Base-by-base conservation (phyloP, 2,888 invertebrate species). In the Pollenia labialis region DNA sequence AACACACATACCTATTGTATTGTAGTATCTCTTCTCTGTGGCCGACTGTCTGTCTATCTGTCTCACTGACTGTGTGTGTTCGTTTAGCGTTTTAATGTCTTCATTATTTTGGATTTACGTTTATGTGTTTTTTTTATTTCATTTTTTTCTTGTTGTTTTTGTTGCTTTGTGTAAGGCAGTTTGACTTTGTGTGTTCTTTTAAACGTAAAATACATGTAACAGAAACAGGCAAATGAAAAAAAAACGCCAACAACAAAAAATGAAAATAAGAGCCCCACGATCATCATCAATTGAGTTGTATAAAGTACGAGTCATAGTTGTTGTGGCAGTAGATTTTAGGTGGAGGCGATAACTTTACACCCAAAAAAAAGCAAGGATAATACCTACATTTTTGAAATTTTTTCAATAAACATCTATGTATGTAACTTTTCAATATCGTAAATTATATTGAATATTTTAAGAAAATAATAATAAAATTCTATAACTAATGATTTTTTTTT, bases 21-120 rank as follows among this genome's bases (percentile, higher is more conserved):
- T 74, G 58, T 66, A 71, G 64, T 77, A 83, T 83, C 56, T 77
- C n/a, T 66, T 79, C 56, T 77, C 80, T 77, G 84, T 68, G 75
- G 81, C 52, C 85, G 75, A 71, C 77, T 79, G 74, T 71, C 77
- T 77, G 72, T 85, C 80, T 85, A 77, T 81, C 76, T 76, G 81
- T 88, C 74, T 77, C 81, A 74, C 68, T 79, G 62, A 23, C 74
- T 84, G 84, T 81, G 77, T 84, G 83, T 88, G 83, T 83, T 79
- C 88, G 82, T 86, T 88, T 85, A 81, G 71, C 82, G 86, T 85
- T 85, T 88, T 88, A 87, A 87, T 88, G 85, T 85, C 88, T 88
- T 87, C 88, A 88, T 88, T 88, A 88, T 86, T 88, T 84, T 86
- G 80, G 86, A 86, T 85, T 85, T 88, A 81, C 83, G 86, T 86